These are phyloP conservation scores for Malachius bipustulatus DNA, from an alignment of 2,888 invertebrate genomes.

Conservation along the genomic window DNA sequence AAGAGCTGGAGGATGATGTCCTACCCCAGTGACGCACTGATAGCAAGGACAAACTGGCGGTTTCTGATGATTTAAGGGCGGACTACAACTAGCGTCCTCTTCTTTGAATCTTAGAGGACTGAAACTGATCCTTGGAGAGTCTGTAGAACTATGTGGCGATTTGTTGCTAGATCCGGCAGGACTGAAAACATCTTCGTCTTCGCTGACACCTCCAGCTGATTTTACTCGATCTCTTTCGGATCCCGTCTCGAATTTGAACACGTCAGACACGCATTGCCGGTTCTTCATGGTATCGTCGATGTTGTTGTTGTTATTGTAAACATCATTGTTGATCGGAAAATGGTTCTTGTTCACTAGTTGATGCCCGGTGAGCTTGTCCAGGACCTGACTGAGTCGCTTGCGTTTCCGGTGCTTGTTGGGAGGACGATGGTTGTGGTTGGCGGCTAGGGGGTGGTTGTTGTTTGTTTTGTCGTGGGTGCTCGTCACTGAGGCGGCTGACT, in stretches of 20 bases:
- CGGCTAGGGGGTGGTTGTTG: slow-evolving; percentile 47
- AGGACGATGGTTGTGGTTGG: slow-evolving; percentile 48
- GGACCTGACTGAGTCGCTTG: slow-evolving; percentile 65
- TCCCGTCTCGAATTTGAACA: slow-evolving; percentile 43
- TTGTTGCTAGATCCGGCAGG: slow-evolving; percentile 44
- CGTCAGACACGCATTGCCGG: slow-evolving; percentile 35
- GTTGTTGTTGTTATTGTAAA: slow-evolving; percentile 29
- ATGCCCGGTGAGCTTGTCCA: slow-evolving; percentile 56
- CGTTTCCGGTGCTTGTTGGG: slow-evolving; percentile 62
- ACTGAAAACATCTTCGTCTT: slow-evolving; percentile 48
- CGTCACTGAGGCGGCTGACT: slow-evolving; percentile 35
- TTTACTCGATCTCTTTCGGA: slow-evolving; percentile 30
- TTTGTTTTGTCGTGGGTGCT: slow-evolving; percentile 38
- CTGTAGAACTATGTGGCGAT: slow-evolving; percentile 44
- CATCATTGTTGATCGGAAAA: slow-evolving; percentile 34
- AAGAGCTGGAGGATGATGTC: slow-evolving; percentile 31
- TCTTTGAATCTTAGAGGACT: slow-evolving; percentile 45
- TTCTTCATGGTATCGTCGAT: slow-evolving; percentile 19
- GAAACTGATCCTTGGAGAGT: slow-evolving; percentile 43
- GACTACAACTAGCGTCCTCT: slow-evolving; percentile 36
- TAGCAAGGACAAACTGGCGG: slow-evolving; percentile 33
- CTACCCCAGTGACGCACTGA: slow-evolving; percentile 33
- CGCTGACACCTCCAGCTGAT: slow-evolving; percentile 35
- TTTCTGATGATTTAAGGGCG: slow-evolving; percentile 27
- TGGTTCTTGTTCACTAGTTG: slow-evolving; percentile 35